Base-by-base conservation (phyloP, 2,888 invertebrate genomes). In the Xestia xanthographa region DNA sequence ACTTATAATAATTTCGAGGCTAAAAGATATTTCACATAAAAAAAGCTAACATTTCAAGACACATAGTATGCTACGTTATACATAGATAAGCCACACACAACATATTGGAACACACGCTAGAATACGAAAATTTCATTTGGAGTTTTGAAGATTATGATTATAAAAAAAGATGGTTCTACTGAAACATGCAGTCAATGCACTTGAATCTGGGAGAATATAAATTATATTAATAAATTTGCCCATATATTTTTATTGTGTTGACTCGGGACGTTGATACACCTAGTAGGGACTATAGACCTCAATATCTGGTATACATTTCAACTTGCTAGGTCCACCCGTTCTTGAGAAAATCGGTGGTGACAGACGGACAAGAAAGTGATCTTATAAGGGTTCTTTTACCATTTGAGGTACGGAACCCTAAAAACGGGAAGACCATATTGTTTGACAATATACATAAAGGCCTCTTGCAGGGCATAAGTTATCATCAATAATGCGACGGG, bases 11-110 rank as follows among this genome's bases (percentile, higher is more conserved):
- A 11, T 41, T 75, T 43, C 14, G 12, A 41, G 8, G n/a, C 48
- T 50, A n/a, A 17, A 76, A 79, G 26, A 79, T 11, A 63, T 79
- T 62, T 60, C 29, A 58, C 9, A 77, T 69, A 45, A 38, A 70
- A 70, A 77, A 79, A 62, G 17, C 29, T 71, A 79, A 29, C 20
- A 63, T 70, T 71, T 62, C 3, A 43, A 79, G 6, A 50, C 29
- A 69, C 34, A 8, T 50, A n/a, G n/a, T n/a, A 58, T 8, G 20
- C 17, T 60, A 60, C 20, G 12, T 11, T 56, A 26, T 45, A 75
- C 56, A 76, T 2, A 66, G 29, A 66, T 66, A 22, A 63, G 14
- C 14, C n/a, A 5, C 80, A 63, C 72, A 34, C 45, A 20, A 63
- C 11, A 53, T 53, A 43, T 62, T 45, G 22, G 5, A 70, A 79